Conservation (phyloP, 2,888 invertebrate genomes). For the Plagiodera versicolora region DNA sequence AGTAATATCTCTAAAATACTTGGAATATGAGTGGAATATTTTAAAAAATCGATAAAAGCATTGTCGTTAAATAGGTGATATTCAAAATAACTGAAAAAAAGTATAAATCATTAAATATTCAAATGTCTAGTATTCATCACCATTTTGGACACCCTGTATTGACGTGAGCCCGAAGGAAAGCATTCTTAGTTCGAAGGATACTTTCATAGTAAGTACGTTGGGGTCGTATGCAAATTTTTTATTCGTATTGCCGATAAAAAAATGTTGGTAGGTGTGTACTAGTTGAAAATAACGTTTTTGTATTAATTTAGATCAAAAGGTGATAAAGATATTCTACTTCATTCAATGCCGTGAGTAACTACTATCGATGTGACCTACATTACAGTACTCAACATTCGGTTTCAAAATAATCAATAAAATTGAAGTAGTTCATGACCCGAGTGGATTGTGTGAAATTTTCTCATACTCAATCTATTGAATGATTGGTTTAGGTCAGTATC, state of each 20-base stretch:
- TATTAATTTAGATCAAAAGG: not conserved
- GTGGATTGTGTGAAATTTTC: no score
- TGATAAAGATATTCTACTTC: not conserved
- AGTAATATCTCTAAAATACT: no score
- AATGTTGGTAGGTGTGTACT: constrained; percentile 10
- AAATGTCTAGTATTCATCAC: no score
- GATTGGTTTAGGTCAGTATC: no score
- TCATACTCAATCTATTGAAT: no score
- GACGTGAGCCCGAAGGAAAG: not conserved
- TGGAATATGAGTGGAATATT: no score
- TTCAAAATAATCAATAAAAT: not conserved
- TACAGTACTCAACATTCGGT: not conserved
- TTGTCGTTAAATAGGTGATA: no score
- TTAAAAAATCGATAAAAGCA: no score
- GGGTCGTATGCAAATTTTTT: constrained; percentile 3
- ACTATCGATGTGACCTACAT: not conserved
- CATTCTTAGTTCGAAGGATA: not conserved
- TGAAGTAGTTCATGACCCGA: not conserved
- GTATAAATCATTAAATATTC: no score
- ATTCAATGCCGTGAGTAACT: not conserved
- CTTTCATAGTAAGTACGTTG: constrained; percentile 4
- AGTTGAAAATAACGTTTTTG: not conserved
- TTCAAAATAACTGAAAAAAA: no score
- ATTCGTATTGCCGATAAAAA: constrained; percentile 8
- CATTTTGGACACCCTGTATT: no score